Base-by-base conservation (phyloP, 2,888 invertebrate species). In the Eristalinus aeneus region DNA sequence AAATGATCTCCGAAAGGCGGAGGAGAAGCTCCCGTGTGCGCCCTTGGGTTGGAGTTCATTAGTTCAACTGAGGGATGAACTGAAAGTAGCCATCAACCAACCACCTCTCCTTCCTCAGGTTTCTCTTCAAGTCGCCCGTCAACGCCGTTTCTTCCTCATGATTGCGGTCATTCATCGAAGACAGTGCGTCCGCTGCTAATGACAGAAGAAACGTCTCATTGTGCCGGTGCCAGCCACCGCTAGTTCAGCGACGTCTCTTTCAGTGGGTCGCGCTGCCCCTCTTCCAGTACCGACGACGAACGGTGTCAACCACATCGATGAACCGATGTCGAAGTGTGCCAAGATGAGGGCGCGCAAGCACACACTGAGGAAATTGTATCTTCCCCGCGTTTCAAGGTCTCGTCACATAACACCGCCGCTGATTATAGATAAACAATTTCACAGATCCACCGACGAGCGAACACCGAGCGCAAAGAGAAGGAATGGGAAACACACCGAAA, bases 401-500 rank as follows among this genome's bases (percentile, higher is more conserved):
- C 67, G 76, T 85, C 85, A 72, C 81, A 80, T 85, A 85, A 85
- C 80, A 85, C 72, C 68, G 63, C 76, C 53, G 72, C 81, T 69
- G 84, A 85, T 85, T 85, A 67, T 23, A 73, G 81, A 72, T 76
- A 81, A 81, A 76, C 20, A 20, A 64, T 63, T 80, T 81, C 64
- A 85, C 85, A 76, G 76, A 60, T 64, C 65, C 46, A 68, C 27
- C 27, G 27, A 27, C 5, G 27, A 5, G 34, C 11, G 16, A 27
- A 16, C 32, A 22, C 3, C n/a, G 39, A 12, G 39, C 12, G 39
- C 27, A 27, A 31, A 56, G 16, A 54, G 34, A 54, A 73, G 74
- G 79, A 69, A 54, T 71, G 84, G 75, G 75, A 31, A 84, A 80
- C 67, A 80, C 67, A 20, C 71, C 80, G 54, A 75, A 84, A 75